These are phyloP conservation scores for Drosophila hydei DNA, from an alignment of 1,140 invertebrate species.

Conservation along the genomic window DNA sequence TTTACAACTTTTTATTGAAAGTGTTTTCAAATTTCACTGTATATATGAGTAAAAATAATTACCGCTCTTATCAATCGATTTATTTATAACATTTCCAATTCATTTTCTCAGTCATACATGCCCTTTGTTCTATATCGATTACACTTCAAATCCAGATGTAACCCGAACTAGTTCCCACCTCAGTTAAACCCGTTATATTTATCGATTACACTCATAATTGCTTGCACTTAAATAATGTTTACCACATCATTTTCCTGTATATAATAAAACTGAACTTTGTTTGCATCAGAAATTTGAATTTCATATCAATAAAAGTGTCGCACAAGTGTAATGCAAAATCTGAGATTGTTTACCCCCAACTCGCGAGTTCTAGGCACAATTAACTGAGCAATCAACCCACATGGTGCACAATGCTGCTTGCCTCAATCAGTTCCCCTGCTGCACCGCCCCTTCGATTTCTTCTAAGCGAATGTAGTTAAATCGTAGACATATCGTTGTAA, in stretches of 20 bases:
- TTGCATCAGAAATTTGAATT: too few relatives aligned
- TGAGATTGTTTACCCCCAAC: slow-evolving; percentile 6
- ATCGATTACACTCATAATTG: background rate
- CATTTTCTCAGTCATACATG: too few relatives aligned
- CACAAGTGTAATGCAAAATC: slow-evolving; percentile 26
- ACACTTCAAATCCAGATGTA: too few relatives aligned
- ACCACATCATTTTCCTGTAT: background rate
- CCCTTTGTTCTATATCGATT: too few relatives aligned
- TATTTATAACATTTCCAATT: too few relatives aligned
- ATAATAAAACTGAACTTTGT: too few relatives aligned
- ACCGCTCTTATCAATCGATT: too few relatives aligned
- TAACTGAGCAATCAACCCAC: slow-evolving; percentile 50
- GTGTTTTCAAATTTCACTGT: too few relatives aligned
- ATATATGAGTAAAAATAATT: too few relatives aligned
- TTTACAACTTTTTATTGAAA: too few relatives aligned
- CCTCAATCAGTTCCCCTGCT: background rate
- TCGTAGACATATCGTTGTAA: slow-evolving; percentile 34
- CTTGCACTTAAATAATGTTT: background rate
- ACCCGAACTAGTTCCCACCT: too few relatives aligned
- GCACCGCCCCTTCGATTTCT: background rate
- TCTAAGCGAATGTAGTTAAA: slow-evolving; percentile 3
- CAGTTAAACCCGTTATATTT: too few relatives aligned
- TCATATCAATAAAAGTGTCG: slow-evolving; percentile 69
- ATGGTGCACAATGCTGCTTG: background rate
- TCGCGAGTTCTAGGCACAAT: slow-evolving; percentile 37